phyloP scores from a whole-genome alignment of 2,797 vertebrate species.

The Semaprochilodus insignis region DNA sequence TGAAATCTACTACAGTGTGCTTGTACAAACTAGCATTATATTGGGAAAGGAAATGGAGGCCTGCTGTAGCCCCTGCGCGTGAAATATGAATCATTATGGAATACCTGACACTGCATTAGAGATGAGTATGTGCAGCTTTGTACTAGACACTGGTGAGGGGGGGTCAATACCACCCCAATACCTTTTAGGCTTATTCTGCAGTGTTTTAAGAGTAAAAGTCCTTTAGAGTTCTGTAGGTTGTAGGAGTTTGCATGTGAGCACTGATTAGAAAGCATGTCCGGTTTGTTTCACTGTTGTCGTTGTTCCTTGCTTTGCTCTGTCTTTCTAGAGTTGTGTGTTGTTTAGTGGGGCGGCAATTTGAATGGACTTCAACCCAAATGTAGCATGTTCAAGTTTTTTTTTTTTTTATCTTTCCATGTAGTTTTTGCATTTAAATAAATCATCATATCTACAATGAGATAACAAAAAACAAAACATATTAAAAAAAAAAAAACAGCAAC shows the following conservation, averaged over 20 bases:
- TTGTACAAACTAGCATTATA: slow-evolving; percentile 50
- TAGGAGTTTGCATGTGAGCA: slow-evolving; percentile 7
- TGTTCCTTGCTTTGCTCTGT: slow-evolving; percentile 40
- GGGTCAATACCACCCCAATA: slow-evolving; percentile 33
- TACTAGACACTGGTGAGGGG: slow-evolving; percentile 18
- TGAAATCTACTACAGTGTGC: slow-evolving; percentile 43
- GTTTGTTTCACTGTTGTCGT: slow-evolving; percentile 16
- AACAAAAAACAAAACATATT: slow-evolving; percentile 61
- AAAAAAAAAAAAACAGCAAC: slow-evolving; percentile 67
- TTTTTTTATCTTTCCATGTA: slow-evolving; percentile 59
- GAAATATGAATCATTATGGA: slow-evolving; percentile 41
- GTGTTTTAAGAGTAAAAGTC: slow-evolving; percentile 27
- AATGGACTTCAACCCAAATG: slow-evolving; percentile 73
- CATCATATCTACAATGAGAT: slow-evolving; percentile 68
- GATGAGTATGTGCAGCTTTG: slow-evolving; percentile 33
- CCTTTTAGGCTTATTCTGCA: slow-evolving; percentile 34
- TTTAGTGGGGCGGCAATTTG: slow-evolving; percentile 69
- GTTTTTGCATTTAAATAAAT: slow-evolving; percentile 80
- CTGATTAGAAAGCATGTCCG: slow-evolving; percentile 11
- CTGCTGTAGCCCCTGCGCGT: slow-evolving; percentile 32
- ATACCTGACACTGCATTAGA: slow-evolving; percentile 40
- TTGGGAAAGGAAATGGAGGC: slow-evolving; percentile 47
- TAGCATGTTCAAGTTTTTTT: slow-evolving; percentile 76
- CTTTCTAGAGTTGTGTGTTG: slow-evolving; percentile 66
- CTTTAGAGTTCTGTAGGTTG: slow-evolving; percentile 20